These are phyloP conservation scores for Zaprionus vittiger DNA, from an alignment of 1,140 invertebrate genomes.

Conservation along the genomic window DNA sequence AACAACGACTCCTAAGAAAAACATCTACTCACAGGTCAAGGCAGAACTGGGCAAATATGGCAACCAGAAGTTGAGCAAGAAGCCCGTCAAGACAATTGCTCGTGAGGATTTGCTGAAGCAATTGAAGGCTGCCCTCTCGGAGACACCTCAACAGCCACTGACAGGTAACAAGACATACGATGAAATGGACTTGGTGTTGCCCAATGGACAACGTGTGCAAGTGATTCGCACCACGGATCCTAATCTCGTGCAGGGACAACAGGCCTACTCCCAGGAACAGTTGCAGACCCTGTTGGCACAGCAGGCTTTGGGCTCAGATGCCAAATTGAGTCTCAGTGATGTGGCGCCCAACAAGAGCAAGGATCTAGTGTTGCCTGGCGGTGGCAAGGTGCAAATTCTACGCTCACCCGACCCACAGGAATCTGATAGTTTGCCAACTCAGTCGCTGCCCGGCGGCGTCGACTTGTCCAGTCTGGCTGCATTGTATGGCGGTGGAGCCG, in stretches of 20 bases:
- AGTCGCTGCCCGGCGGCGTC: slow-evolving; percentile 68
- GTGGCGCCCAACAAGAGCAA: slow-evolving; percentile 85
- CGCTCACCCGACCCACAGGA: slow-evolving; percentile 86
- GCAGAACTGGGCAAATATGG: slow-evolving; percentile 73
- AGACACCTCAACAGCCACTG: slow-evolving; percentile 87
- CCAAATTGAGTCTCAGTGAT: slow-evolving; percentile 66
- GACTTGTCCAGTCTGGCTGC: slow-evolving; percentile 76
- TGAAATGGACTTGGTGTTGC: slow-evolving; percentile 89
- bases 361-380: slow-evolving; percentile 89
- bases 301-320: slow-evolving; percentile 59
- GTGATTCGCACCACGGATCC: slow-evolving; percentile 89
- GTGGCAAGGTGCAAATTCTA: slow-evolving; percentile 90
- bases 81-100: slow-evolving; percentile 82
- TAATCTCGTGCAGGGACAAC: slow-evolving; percentile 85
- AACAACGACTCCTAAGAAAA: slow-evolving; percentile 71
- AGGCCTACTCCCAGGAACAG: slow-evolving; percentile 78
- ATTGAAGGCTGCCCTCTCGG: slow-evolving; percentile 89
- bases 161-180: slow-evolving; percentile 88
- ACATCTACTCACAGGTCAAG: slow-evolving; percentile 73
- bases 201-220: slow-evolving; percentile 90
- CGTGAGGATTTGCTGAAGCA: slow-evolving; percentile 89
- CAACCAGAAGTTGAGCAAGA: slow-evolving; percentile 70
- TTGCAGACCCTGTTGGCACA: slow-evolving; percentile 72
- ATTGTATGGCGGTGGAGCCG: slow-evolving; percentile 70
- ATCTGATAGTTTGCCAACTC: slow-evolving; percentile 55